Conservation (phyloP, 2,797 vertebrate genomes). For the Pangasius macronema region DNA sequence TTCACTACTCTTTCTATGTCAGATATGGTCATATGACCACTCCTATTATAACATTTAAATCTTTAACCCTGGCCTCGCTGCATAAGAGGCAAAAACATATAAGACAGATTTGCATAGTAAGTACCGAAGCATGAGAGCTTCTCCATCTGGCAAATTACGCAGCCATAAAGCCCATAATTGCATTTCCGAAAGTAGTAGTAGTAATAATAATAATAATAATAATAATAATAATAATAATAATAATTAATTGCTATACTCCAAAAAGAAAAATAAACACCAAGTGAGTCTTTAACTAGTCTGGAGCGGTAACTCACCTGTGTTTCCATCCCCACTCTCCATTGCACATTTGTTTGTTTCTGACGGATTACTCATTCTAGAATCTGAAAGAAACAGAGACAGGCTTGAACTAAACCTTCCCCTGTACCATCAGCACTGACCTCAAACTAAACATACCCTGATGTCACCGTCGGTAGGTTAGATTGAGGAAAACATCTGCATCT, state of each 20-base stretch:
- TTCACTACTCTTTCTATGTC: conserved; percentile 1
- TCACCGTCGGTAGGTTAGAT: neutral
- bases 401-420: conserved; percentile 17
- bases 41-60: neutral
- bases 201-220: neutral
- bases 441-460: neutral
- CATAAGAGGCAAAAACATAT: neutral
- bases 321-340: conserved; percentile 90
- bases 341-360: conserved; percentile 94
- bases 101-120: neutral
- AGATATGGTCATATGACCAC: conserved; percentile 1
- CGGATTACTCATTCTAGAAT: conserved; percentile 98
- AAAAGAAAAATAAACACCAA: conserved; percentile 3
- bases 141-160: neutral
- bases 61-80: neutral
- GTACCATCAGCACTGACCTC: neutral
- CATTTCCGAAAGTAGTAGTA: neutral
- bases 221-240: neutral
- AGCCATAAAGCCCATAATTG: neutral
- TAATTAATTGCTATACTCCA: neutral
- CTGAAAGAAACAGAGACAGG: conserved; percentile 79
- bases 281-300: conserved; percentile 11
- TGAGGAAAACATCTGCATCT: neutral
- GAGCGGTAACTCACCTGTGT: conserved; percentile 83
- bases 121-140: neutral